phyloP scores from a whole-genome alignment of 2,797 vertebrate genomes.

The Vultur gryphus region DNA sequence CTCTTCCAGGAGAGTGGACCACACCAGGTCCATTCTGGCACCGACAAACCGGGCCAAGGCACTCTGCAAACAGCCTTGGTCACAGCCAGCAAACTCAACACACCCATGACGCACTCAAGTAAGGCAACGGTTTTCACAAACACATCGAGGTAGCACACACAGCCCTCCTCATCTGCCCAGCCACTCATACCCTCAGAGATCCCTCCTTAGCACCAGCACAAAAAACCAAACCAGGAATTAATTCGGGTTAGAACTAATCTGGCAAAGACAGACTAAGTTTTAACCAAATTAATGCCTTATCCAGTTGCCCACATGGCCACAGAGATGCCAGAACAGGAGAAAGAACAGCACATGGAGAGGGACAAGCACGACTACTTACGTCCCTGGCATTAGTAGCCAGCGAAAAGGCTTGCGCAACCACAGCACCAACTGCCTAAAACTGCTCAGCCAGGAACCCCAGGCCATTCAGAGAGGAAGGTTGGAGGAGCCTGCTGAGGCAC shows the following conservation, averaged over 20 bases:
- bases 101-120: fast-evolving
- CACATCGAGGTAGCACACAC: fast-evolving
- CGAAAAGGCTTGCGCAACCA: fast-evolving
- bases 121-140: background rate
- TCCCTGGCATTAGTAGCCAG: background rate
- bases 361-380: background rate
- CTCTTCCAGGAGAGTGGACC: background rate
- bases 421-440: background rate
- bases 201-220: background rate
- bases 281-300: background rate
- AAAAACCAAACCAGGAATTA: background rate
- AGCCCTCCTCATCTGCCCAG: fast-evolving
- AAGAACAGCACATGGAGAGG: background rate
- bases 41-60: background rate
- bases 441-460: background rate
- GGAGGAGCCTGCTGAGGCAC: background rate
- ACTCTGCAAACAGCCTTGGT: background rate
- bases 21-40: background rate
- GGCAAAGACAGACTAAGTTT: background rate
- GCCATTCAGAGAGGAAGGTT: background rate
- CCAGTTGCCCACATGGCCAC: background rate
- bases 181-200: background rate
- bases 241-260: background rate
- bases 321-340: background rate
- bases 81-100: no score